A percentile compares a stretch with the other conserved stretches of the same genome.
These are phyloP conservation scores for Chymomyza caudatula DNA, from an alignment of 2,888 invertebrate genomes.

Conservation along the genomic window DNA sequence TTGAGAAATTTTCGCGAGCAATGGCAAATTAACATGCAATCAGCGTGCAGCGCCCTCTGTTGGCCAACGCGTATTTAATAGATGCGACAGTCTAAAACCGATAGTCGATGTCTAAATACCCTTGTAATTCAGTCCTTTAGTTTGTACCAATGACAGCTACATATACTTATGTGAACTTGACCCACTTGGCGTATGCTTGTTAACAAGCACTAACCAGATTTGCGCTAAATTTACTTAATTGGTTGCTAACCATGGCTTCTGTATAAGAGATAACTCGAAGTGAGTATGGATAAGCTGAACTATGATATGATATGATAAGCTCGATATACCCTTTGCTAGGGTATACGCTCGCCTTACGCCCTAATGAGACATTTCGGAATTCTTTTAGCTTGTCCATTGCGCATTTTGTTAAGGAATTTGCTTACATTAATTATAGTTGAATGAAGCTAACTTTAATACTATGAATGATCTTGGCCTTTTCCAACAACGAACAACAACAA, in stretches of 20 bases:
- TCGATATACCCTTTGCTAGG: not conserved
- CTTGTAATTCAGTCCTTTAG: not conserved
- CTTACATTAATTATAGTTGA: not conserved
- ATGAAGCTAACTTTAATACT: slow-evolving; percentile 54
- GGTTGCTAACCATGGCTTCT: too few species aligned
- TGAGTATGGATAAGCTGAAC: too few species aligned
- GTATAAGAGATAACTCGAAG: too few species aligned
- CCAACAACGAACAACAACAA: slow-evolving; percentile 32
- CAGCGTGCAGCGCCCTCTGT: not conserved
- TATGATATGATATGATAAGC: too few species aligned
- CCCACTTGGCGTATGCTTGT: too few species aligned
- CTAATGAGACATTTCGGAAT: not conserved
- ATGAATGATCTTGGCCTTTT: slow-evolving; percentile 74
- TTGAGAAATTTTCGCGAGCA: slow-evolving; percentile 66
- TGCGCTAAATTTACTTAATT: too few species aligned
- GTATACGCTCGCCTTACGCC: not conserved
- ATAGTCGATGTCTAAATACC: not conserved
- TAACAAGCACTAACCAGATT: too few species aligned
- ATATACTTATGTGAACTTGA: too few species aligned
- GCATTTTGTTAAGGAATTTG: not conserved
- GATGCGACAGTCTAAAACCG: not conserved
- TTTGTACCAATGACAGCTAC: too few species aligned
- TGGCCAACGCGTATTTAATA: not conserved
- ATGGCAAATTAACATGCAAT: slow-evolving; percentile 1
- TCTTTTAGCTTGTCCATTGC: not conserved